phyloP scores from a whole-genome alignment of 1,140 invertebrate species.

The Cotesia vestalis region DNA sequence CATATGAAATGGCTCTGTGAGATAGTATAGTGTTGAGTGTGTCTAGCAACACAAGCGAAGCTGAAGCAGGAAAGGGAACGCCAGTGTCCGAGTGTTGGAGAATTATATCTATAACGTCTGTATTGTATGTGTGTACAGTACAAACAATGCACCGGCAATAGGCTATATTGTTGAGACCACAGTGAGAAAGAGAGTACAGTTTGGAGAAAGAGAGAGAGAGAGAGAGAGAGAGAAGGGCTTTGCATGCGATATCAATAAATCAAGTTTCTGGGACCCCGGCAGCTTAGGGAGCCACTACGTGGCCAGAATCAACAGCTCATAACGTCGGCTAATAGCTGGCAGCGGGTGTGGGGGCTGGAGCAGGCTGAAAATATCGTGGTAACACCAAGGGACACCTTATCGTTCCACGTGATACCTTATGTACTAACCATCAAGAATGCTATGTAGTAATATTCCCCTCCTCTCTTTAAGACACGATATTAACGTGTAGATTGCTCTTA shows the following conservation, averaged over 20 bases:
- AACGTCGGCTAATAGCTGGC: constrained; percentile 65
- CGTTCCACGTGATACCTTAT: constrained; percentile 45
- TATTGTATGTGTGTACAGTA: not conserved
- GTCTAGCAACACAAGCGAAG: not conserved
- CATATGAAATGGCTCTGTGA: constrained; percentile 53
- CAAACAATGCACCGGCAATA: constrained; percentile 7
- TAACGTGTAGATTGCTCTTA: not conserved
- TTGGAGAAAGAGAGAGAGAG: constrained; percentile 23
- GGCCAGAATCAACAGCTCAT: constrained; percentile 68
- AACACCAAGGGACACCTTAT: constrained; percentile 62
- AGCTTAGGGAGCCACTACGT: constrained; percentile 64
- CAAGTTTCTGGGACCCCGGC: constrained; percentile 60
- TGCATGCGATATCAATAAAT: constrained; percentile 69
- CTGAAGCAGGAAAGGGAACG: constrained; percentile 9
- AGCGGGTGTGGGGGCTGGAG: constrained; percentile 43
- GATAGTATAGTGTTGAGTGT: not conserved
- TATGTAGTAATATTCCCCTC: constrained; percentile 11
- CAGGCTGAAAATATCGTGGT: constrained; percentile 57
- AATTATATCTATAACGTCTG: not conserved
- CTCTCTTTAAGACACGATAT: constrained; percentile 5
- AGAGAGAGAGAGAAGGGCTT: constrained; percentile 59
- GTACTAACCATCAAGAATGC: constrained; percentile 17
- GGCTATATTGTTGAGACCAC: constrained; percentile 14
- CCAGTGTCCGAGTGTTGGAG: constrained; percentile 19
- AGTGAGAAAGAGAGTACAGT: constrained; percentile 35